A percentile compares a stretch with the other conserved stretches of the same genome.
Conservation (phyloP, 2,797 vertebrate genomes). For the Lagocephalus sceleratus region DNA sequence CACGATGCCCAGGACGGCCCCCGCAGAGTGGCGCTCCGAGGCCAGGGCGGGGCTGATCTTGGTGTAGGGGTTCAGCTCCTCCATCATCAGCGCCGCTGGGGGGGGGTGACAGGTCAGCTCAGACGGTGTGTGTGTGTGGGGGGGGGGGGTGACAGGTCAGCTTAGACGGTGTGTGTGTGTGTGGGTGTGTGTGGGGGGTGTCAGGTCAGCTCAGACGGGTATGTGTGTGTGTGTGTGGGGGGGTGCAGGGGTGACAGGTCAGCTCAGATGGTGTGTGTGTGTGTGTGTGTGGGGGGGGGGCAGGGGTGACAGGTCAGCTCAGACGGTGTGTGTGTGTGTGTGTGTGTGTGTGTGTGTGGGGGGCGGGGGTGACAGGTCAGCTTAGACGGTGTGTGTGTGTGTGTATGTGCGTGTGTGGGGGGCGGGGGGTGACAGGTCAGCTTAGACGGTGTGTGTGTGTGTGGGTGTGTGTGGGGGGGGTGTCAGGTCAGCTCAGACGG, state of each 20-base stretch:
- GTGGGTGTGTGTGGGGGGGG: neutral
- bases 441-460: too few relatives aligned
- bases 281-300: slow-evolving; percentile 9
- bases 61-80: slow-evolving; percentile 98
- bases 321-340: too few relatives aligned
- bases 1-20: slow-evolving; percentile 90
- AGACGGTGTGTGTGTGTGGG: too few relatives aligned
- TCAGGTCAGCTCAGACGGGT: neutral
- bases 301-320: neutral
- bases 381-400: too few relatives aligned
- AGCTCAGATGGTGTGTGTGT: too few relatives aligned
- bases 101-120: neutral
- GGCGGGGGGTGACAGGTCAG: neutral
- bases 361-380: neutral
- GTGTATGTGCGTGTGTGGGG: too few relatives aligned
- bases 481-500: neutral
- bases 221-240: slow-evolving; percentile 36
- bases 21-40: slow-evolving; percentile 89
- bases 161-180: too few relatives aligned
- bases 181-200: too few relatives aligned
- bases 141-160: neutral
- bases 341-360: too few relatives aligned
- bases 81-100: slow-evolving; percentile 94
- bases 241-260: neutral
- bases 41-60: slow-evolving; percentile 96